These are phyloP conservation scores for Connochaetes taurinus DNA, from an alignment of 2,113 vertebrate species.

Conservation along the genomic window DNA sequence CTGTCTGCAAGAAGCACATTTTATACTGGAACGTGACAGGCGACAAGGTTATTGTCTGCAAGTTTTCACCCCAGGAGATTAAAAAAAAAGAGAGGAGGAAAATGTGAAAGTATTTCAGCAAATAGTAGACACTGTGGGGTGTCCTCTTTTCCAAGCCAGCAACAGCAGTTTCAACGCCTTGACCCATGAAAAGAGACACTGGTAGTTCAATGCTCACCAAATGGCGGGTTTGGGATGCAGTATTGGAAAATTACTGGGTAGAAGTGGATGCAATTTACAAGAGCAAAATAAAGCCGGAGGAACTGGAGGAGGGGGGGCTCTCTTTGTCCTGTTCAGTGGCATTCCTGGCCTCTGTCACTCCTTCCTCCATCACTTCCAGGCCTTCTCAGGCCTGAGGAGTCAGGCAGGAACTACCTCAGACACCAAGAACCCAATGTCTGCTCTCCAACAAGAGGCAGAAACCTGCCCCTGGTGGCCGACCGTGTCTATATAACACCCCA, in stretches of 20 bases:
- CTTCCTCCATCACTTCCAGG: neutral
- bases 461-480: neutral
- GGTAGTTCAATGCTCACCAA: neutral
- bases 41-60: neutral
- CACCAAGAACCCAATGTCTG: neutral
- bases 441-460: neutral
- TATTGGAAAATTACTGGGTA: slow-evolving; percentile 32
- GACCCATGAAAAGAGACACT: neutral
- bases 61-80: neutral
- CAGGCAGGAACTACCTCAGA: neutral
- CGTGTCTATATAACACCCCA: neutral
- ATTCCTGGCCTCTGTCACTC: neutral
- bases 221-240: neutral
- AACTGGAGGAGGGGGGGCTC: neutral
- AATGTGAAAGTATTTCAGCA: neutral
- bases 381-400: neutral
- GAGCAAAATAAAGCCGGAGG: neutral
- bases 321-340: neutral
- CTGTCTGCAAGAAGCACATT: neutral
- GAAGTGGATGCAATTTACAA: neutral
- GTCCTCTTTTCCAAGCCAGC: slow-evolving; percentile 6
- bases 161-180: neutral
- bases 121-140: neutral
- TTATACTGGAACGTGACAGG: neutral
- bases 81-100: neutral